Base-by-base conservation (phyloP, 1,140 invertebrate species). In the Mizuhopecten yessoensis region DNA sequence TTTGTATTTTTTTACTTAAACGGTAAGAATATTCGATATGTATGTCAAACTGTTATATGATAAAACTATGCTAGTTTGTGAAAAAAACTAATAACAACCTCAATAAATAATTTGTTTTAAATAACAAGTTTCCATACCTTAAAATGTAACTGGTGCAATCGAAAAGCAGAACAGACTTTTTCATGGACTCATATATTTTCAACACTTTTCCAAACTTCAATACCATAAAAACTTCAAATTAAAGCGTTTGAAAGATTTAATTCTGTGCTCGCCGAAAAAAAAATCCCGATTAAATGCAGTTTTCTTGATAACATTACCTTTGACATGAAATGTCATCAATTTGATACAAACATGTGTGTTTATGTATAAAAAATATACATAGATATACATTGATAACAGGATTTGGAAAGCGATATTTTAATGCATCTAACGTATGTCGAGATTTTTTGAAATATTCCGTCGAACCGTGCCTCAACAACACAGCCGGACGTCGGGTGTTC, bases 281-380 rank as follows among this genome's bases (percentile, higher is more conserved):
- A 3, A 75, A 17, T 1, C 29, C 57, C 57, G 57, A 75, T 75
- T 75, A 9, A 75, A n/a, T 29, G 57, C 57, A 0, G 2, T 17
- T n/a, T 75, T n/a, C n/a, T 1, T 75, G 57, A 75, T 75, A 75
- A 75, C 57, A 75, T 5, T 29, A 75, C 57, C 57, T 75, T 75
- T 75, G 57, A n/a, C 57, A 75, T 75, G 57, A 75, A 75, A 29
- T 75, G 57, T 75, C 57, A 75, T 75, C 57, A 75, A 75, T 75
- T 75, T 75, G 23, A 75, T 17, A n/a, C 23, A 17, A 75, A 29
- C 57, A 75, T 29, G 57, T 75, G 57, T 75, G 57, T 29, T 75
- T n/a, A 75, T 75, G 57, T 75, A 17, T 75, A 29, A 75, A 75
- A 75, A 75, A 75, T 49, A 10, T 23, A 49, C 45, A 49, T 17